Evolutionary conservation across 1,140 invertebrate genomes (phyloP), one percentile per base, ranked within the genome.

Genomic region (Drosophila obscura): DNA sequence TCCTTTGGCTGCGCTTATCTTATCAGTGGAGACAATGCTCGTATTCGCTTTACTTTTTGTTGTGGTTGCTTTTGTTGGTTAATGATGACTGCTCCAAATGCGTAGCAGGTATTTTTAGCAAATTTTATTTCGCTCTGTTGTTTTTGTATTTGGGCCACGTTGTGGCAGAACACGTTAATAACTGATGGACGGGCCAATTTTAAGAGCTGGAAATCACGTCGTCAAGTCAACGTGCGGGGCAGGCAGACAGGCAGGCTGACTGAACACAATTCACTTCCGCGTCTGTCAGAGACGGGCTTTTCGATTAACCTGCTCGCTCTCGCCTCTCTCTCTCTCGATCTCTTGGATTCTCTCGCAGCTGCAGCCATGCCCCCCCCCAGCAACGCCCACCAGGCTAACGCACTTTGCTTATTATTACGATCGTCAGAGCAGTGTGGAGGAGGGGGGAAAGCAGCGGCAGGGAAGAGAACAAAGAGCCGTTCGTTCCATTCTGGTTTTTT

Each of bases 151-250:
- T 85, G 73, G 81, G 81, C 82, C 82, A 87, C 78, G 82, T 85
- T 87, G 61, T 68, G 56, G 49, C 46, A 56, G 46, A 82, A 87
- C 81, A 87, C 84, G 82, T 82, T 85, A 87, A 80, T 84, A 83
- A 58, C 41, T 53, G 56, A 49, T 46, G 31, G 11, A 39, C 35
- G 35, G 35, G 22, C 46, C 39, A 57, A 75, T 80, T 48, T 85
- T 50, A 80, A 77, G 63, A 67, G 61, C 63, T 77, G 53, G 39
- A 78, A 87, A 87, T 78, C 82, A 87, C 82, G 78, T 87, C 79
- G 73, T 72, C 51, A 19, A 22, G 73, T 72, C 51, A 19, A 22
- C 43, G 35, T 4, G 35, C 35, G 35, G 4, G 35, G 35, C 35
- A 39, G 35, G 9, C 11, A 16, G 16, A 1, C 16, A 16, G 16